Conservation (phyloP, 92 coral and sea anemone species). For the Phenganax marumi region DNA sequence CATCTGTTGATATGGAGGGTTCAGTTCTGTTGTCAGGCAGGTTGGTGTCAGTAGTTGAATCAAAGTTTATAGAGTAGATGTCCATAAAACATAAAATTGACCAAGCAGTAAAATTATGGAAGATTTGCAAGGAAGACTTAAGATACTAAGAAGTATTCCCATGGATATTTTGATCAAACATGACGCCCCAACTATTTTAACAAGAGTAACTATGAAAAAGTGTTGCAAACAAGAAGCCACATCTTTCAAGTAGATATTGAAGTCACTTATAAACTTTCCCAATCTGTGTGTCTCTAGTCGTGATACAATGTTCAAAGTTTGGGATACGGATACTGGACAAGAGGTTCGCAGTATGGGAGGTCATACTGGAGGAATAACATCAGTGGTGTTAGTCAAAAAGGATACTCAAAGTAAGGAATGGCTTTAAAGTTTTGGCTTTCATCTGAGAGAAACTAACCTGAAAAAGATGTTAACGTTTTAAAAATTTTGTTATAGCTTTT, state of each 20-base stretch:
- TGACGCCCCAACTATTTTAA: not conserved
- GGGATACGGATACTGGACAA: slow-evolving; percentile 89
- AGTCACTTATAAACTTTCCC: not conserved
- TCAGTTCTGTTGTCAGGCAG: slow-evolving; percentile 83
- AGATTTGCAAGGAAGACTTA: too few species aligned
- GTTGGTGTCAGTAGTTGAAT: slow-evolving; percentile 42
- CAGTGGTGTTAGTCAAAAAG: slow-evolving; percentile 72
- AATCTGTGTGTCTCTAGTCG: slow-evolving; percentile 60
- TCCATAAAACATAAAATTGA: not conserved
- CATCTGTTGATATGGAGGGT: slow-evolving; percentile 67
- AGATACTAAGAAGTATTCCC: not conserved
- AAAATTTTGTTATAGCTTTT: too few species aligned
- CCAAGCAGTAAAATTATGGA: not conserved
- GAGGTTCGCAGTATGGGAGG: slow-evolving; percentile 97
- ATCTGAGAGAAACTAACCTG: too few species aligned
- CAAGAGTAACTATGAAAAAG: not conserved
- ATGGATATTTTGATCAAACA: not conserved
- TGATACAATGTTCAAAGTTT: slow-evolving; percentile 91
- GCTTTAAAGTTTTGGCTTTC: not conserved
- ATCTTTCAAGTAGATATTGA: not conserved
- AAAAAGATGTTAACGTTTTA: too few species aligned
- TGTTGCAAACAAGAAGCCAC: not conserved
- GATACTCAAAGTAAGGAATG: not conserved
- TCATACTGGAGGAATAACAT: slow-evolving; percentile 94
- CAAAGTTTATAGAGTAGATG: too few species aligned